Evolutionary conservation across 2,113 vertebrate species (phyloP).

Genomic region (Phodopus roborovskii): DNA sequence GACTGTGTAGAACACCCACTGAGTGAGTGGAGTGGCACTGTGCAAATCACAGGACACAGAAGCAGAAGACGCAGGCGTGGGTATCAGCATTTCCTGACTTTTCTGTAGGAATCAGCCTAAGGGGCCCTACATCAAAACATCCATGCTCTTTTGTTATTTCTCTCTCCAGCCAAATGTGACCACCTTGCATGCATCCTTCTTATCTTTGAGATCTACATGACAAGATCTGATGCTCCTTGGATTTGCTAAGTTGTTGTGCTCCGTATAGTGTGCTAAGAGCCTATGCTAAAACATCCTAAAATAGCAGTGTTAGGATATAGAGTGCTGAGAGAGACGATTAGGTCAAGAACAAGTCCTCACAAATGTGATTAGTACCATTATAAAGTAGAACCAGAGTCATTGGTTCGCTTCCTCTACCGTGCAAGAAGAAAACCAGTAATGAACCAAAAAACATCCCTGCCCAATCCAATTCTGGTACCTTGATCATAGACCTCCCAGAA

Average conservation of each 20-base stretch:
- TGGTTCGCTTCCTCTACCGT: neutral
- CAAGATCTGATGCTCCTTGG: neutral
- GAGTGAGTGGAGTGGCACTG: neutral
- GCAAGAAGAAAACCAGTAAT: neutral
- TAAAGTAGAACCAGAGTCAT: neutral
- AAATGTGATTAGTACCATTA: neutral
- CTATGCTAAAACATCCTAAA: neutral
- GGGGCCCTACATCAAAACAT: neutral
- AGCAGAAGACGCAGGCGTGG: neutral
- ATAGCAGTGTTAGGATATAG: neutral
- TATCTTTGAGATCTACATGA: neutral
- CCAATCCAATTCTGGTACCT: neutral
- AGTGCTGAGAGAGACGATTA: neutral
- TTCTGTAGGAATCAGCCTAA: neutral
- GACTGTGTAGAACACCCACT: neutral
- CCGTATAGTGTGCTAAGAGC: neutral
- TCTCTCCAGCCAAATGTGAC: neutral
- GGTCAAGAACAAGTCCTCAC: neutral
- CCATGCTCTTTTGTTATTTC: neutral
- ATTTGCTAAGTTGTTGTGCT: neutral
- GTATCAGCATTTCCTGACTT: neutral
- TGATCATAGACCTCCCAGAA: neutral
- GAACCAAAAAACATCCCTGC: neutral
- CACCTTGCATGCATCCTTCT: neutral
- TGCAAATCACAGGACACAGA: neutral